A percentile compares a stretch with the other conserved stretches of the same genome.
Conservation (phyloP, 1,140 invertebrate genomes). For the Plodia interpunctella region DNA sequence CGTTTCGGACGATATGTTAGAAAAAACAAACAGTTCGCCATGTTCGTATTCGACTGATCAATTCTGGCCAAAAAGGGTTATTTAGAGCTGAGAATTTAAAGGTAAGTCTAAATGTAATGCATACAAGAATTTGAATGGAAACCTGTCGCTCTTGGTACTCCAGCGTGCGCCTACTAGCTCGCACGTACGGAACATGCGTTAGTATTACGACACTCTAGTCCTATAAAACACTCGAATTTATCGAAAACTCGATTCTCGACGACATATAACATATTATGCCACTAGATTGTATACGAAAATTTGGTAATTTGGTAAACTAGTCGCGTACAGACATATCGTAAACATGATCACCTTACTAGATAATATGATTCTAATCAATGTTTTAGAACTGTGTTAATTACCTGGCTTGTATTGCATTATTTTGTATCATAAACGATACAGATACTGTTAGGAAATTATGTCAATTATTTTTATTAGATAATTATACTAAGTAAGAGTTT, state of each 20-base stretch:
- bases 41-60: too few species aligned
- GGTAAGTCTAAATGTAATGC: background rate
- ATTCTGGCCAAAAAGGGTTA: background rate
- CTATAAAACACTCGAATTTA: conserved; percentile 22
- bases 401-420: background rate
- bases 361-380: conserved; percentile 1
- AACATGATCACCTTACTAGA: background rate
- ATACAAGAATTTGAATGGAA: conserved; percentile 7
- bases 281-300: background rate
- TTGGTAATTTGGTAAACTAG: background rate
- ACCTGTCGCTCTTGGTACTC: conserved; percentile 8
- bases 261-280: background rate
- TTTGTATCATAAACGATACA: background rate
- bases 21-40: too few species aligned
- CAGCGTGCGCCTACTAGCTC: background rate
- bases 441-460: too few species aligned
- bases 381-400: conserved; percentile 1
- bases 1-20: too few species aligned
- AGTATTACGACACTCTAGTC: conserved; percentile 21
- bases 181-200: background rate
- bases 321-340: background rate
- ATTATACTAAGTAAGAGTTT: too few species aligned
- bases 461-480: too few species aligned
- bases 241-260: conserved; percentile 10
- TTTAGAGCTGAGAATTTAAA: background rate